Base-by-base conservation (phyloP, 2,888 invertebrate species). In the Eristalis arbustorum region DNA sequence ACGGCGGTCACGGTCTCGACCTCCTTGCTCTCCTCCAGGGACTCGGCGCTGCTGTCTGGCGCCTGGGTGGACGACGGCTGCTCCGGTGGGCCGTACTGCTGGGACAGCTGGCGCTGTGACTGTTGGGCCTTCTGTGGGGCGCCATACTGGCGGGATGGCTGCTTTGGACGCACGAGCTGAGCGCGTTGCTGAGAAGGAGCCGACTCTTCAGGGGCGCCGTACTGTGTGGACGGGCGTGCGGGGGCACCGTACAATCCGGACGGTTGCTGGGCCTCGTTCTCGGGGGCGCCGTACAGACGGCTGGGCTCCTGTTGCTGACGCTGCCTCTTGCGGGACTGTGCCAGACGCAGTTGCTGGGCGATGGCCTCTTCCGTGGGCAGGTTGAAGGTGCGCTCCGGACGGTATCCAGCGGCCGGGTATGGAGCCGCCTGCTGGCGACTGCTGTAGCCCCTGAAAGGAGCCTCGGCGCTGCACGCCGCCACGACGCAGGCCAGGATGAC, bases 381-480 rank as follows among this genome's bases (percentile, higher is more conserved):
- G 25, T 75, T 78, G 25, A 87, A 87, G 1, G 74, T 28, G 31
- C 83, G 71, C 23, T 83, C 74, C 10, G 87, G 87, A 31, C 78
- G 68, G n/a, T 71, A 87, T 75, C 87, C 87, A 25, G 87, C 77
- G 1, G 87, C 87, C 2, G 87, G 78, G 11, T 87, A 87, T 0
- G 85, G 85, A 14, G 31, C 73, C 8, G 76, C 28, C 22, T 80
- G 80, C 49, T 83, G 83, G 2, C 83, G 66, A 8, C 42, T 79
- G n/a, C 42, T 83, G 18, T 83, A 83, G 59, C 83, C 83, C 49
- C 83, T 62, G 14, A 87, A 72, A 18, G 87, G 79, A 23, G 87
- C 78, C 66, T 87, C 78, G 13, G 72, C 78, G 2, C 61, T 78
- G 61, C 83, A 72, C 10, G 59, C 25, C 3, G 68, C 78, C 63